Conservation (phyloP, 2,113 vertebrate genomes). For the Bagarius yarrelli region DNA sequence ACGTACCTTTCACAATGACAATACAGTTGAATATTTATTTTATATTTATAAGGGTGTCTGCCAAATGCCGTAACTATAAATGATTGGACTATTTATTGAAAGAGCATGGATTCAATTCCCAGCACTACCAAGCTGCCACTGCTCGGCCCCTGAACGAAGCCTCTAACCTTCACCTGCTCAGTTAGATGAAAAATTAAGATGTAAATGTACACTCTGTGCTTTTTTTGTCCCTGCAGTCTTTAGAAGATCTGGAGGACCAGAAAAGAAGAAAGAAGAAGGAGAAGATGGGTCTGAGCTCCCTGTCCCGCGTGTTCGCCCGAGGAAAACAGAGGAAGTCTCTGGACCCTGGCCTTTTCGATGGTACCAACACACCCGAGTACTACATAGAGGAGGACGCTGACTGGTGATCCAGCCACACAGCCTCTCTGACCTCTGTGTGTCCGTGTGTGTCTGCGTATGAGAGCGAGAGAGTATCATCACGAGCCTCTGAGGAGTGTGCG, state of each 20-base stretch:
- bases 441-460: conserved; percentile 41
- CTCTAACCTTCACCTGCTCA: too few species aligned
- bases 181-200: too few species aligned
- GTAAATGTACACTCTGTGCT: neutral
- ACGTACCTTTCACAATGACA: too few species aligned
- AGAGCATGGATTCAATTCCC: too few species aligned
- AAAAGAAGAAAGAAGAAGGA: conserved; percentile 88
- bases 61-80: too few species aligned
- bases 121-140: too few species aligned
- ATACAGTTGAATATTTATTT: too few species aligned
- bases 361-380: conserved; percentile 92
- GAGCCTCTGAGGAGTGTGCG: neutral
- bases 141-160: too few species aligned
- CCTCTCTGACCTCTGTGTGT: conserved; percentile 36
- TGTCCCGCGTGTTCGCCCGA: conserved; percentile 94
- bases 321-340: conserved; percentile 97
- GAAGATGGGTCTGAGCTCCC: conserved; percentile 92
- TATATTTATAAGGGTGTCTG: too few species aligned
- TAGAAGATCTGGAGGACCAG: conserved; percentile 98
- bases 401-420: conserved; percentile 81
- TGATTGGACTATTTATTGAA: too few species aligned
- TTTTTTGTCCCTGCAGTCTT: conserved; percentile 74
- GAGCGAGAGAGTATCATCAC: conserved; percentile 41
- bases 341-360: conserved; percentile 94
- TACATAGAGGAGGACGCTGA: conserved; percentile 99